Evolutionary conservation across 2,888 invertebrate genomes (phyloP).

Genomic region (Phlogophora meticulosa): DNA sequence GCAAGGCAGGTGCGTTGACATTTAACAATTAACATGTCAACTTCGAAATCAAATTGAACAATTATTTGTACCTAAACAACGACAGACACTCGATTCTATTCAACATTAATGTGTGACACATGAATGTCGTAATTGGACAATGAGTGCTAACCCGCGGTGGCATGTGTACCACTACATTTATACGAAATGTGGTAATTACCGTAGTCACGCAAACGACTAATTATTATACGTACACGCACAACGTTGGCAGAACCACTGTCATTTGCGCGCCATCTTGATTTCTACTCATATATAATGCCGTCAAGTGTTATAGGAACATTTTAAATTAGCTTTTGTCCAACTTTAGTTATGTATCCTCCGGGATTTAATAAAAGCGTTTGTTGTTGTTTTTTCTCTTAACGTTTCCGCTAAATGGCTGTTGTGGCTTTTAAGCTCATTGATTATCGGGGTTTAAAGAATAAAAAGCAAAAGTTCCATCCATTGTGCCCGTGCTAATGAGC

Average conservation of each 20-base stretch:
- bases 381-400: constrained; percentile 42
- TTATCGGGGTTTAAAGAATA: constrained; percentile 44
- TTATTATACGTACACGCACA: constrained; percentile 77
- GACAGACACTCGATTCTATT: constrained; percentile 70
- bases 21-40: constrained; percentile 11
- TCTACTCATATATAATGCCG: constrained; percentile 43
- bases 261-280: constrained; percentile 66
- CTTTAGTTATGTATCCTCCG: constrained; percentile 36
- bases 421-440: constrained; percentile 51
- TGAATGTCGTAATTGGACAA: constrained; percentile 82
- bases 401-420: constrained; percentile 36
- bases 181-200: constrained; percentile 82
- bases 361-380: constrained; percentile 34
- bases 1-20: background rate
- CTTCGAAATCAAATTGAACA: constrained; percentile 30
- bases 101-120: constrained; percentile 70
- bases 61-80: constrained; percentile 59
- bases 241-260: constrained; percentile 71
- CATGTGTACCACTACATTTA: constrained; percentile 78
- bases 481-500: constrained; percentile 44
- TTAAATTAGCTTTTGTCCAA: constrained; percentile 48
- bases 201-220: constrained; percentile 85
- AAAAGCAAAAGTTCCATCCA: constrained; percentile 49
- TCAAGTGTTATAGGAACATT: constrained; percentile 42
- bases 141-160: constrained; percentile 79